phyloP scores from a whole-genome alignment of 2,113 vertebrate species.

The Aspidoscelis tigris region DNA sequence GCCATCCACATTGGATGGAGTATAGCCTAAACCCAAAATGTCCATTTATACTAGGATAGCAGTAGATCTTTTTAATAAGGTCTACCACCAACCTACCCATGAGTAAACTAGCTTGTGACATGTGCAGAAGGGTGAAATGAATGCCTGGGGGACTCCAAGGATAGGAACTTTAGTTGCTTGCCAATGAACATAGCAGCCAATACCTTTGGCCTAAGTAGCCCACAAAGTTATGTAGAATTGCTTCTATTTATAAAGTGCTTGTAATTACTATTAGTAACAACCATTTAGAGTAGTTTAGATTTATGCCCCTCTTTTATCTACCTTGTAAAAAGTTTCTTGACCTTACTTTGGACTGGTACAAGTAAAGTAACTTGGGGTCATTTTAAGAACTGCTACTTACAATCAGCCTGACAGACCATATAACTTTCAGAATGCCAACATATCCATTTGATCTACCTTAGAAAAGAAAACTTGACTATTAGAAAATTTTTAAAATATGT shows the following conservation, averaged over 20 bases:
- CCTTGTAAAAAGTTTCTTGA: not conserved
- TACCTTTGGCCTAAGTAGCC: not conserved
- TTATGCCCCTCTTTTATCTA: not conserved
- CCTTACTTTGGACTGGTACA: not conserved
- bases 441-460: not conserved
- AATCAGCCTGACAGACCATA: not conserved
- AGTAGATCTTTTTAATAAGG: too few species aligned
- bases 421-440: not conserved
- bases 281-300: not conserved
- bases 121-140: too few species aligned
- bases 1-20: too few species aligned
- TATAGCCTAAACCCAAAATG: too few species aligned
- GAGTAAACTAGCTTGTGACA: too few species aligned
- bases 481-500: not conserved
- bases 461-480: not conserved
- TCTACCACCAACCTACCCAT: too few species aligned
- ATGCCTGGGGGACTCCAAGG: too few species aligned
- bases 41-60: too few species aligned
- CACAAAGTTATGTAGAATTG: not conserved
- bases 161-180: too few species aligned
- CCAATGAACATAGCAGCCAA: not conserved
- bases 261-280: not conserved
- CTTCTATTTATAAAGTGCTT: not conserved
- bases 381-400: not conserved
- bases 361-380: not conserved